These are phyloP conservation scores for Thecocarcelia acutangulata DNA, from an alignment of 2,888 invertebrate species.

Conservation along the genomic window DNA sequence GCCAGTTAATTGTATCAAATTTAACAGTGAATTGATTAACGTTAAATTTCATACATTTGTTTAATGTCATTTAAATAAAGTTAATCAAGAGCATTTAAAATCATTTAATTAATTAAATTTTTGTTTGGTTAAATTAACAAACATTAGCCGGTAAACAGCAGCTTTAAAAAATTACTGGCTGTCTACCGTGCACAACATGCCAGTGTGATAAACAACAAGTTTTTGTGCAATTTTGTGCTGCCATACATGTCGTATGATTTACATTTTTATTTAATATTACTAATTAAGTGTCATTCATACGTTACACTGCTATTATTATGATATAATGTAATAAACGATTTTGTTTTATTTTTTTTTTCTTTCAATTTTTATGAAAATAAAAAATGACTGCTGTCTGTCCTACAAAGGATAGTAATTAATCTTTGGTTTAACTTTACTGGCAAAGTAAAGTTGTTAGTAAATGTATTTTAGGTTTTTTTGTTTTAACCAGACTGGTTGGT, in stretches of 20 bases:
- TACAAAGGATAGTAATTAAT: background rate
- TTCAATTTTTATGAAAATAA: conserved; percentile 2
- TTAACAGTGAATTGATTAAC: conserved; percentile 37
- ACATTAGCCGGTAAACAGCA: background rate
- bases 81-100: conserved; percentile 36
- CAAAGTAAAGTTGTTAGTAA: too few species aligned
- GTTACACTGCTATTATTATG: conserved; percentile 35
- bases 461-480: too few species aligned
- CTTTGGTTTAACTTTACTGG: background rate
- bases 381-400: background rate
- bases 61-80: conserved; percentile 28
- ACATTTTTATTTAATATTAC: conserved; percentile 40
- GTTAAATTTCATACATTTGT: background rate
- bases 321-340: conserved; percentile 37
- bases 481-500: too few species aligned
- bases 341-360: too few species aligned
- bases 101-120: conserved; percentile 42
- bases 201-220: background rate
- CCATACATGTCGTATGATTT: conserved; percentile 3
- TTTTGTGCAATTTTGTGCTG: background rate
- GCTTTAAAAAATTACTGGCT: background rate
- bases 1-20: conserved; percentile 50
- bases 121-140: background rate
- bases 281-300: conserved; percentile 55
- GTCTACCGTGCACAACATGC: background rate